A percentile compares a stretch with the other conserved stretches of the same genome.
Conservation (phyloP, 2,888 invertebrate genomes). For the Eupithecia subfuscata region DNA sequence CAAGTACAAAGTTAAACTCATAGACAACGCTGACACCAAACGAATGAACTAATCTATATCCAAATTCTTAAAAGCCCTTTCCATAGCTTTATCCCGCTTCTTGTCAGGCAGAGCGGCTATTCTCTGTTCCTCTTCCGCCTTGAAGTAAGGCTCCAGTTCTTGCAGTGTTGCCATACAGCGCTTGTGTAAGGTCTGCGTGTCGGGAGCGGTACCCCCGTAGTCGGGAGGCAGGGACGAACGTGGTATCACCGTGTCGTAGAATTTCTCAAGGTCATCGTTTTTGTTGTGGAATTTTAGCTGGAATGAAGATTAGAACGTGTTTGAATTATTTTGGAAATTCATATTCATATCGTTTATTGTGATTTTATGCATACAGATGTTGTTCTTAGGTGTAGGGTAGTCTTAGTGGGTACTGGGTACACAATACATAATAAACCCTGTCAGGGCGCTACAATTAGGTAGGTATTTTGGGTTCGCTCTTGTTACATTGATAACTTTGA, state of each 20-base stretch:
- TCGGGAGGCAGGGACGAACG: constrained; percentile 84
- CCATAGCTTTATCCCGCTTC: constrained; percentile 82
- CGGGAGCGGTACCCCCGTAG: constrained; percentile 84
- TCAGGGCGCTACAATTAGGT: no score
- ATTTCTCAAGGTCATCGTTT: constrained; percentile 81
- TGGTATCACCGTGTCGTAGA: constrained; percentile 83
- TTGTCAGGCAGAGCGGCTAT: constrained; percentile 71
- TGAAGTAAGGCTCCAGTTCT: constrained; percentile 68
- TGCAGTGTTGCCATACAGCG: constrained; percentile 65
- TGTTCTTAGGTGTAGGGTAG: no score
- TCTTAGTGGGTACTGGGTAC: no score
- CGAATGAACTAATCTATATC: constrained; percentile 85
- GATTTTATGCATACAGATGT: no score
- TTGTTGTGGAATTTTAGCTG: constrained; percentile 86
- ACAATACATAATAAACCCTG: no score
- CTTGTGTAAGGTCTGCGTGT: constrained; percentile 73
- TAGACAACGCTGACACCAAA: constrained; percentile 14
- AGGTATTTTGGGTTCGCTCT: no score
- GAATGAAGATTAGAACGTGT: constrained; percentile 26
- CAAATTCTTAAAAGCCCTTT: constrained; percentile 88
- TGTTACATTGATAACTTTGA: no score
- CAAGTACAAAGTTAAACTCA: neutral
- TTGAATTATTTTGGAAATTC: neutral
- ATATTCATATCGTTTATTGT: no score
- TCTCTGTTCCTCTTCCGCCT: constrained; percentile 74